Percentiles rank a stretch among this genome's conserved stretches.
Conservation (phyloP, 1,140 invertebrate genomes). For the Eufriesea mexicana region DNA sequence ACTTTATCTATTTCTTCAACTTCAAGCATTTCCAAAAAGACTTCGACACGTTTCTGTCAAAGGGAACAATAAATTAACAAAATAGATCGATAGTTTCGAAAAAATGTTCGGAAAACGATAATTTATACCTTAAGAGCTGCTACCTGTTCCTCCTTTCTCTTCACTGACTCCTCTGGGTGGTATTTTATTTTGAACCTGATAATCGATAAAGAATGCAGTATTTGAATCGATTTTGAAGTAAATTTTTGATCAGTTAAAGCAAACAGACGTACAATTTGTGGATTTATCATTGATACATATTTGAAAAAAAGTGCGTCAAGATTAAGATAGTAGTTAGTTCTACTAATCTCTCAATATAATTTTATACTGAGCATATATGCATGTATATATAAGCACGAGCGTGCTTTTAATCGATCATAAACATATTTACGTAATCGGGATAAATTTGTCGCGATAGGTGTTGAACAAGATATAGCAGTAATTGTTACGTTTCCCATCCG, state of each 20-base stretch:
- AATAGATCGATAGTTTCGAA: not conserved
- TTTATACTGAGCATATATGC: conserved; percentile 1
- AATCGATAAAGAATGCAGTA: conserved; percentile 69
- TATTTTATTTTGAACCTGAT: conserved; percentile 99
- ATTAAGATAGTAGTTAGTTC: conserved; percentile 26
- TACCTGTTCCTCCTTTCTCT: conserved; percentile 94
- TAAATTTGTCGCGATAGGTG: not conserved
- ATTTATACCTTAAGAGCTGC: conserved; percentile 89
- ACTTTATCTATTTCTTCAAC: conserved; percentile 89
- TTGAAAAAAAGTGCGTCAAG: not conserved
- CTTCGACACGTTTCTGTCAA: conserved; percentile 91
- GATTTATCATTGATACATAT: conserved; percentile 22
- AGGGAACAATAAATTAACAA: conserved; percentile 61
- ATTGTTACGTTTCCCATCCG: conserved; percentile 29
- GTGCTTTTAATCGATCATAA: conserved; percentile 10
- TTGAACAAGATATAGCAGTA: conserved; percentile 3
- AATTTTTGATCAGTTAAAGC: conserved; percentile 8
- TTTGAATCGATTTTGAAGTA: not conserved
- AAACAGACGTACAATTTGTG: conserved; percentile 54
- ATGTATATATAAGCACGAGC: conserved; percentile 3
- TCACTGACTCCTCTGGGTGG: conserved; percentile 97
- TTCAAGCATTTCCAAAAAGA: conserved; percentile 94
- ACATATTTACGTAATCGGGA: not conserved
- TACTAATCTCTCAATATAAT: conserved; percentile 18
- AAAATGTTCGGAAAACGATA: conserved; percentile 13